Conservation (phyloP, 2,797 vertebrate genomes). For the Gastrophryne carolinensis region DNA sequence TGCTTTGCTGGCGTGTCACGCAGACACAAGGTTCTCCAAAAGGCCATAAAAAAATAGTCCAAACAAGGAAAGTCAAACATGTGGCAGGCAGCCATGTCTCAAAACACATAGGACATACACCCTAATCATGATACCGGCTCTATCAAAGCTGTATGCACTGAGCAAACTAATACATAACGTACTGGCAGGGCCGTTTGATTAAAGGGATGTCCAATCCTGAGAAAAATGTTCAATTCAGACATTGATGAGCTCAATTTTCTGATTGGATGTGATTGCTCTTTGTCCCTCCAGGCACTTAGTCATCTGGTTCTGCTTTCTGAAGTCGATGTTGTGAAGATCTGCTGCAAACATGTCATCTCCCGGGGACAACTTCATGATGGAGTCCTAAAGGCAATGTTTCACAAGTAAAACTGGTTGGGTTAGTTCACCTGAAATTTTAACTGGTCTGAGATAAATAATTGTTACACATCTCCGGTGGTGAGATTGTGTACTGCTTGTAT, state of each 20-base stretch:
- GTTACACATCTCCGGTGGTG: no score
- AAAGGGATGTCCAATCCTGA: neutral
- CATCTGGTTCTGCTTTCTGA: neutral
- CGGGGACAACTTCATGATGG: neutral
- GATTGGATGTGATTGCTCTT: neutral
- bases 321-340: neutral
- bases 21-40: constrained; percentile 28
- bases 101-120: constrained; percentile 3
- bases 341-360: neutral
- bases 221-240: neutral
- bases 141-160: neutral
- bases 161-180: neutral
- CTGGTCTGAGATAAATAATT: no score
- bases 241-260: neutral
- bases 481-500: no score
- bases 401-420: no score
- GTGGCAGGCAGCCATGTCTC: constrained; percentile 18
- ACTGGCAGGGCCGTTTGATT: neutral
- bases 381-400: neutral
- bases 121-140: constrained; percentile 12
- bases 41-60: constrained; percentile 19
- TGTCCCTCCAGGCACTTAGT: neutral
- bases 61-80: constrained; percentile 40
- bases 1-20: constrained; percentile 19
- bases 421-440: no score